Conservation (phyloP, 2,888 invertebrate genomes). For the Agriopis leucophaearia region DNA sequence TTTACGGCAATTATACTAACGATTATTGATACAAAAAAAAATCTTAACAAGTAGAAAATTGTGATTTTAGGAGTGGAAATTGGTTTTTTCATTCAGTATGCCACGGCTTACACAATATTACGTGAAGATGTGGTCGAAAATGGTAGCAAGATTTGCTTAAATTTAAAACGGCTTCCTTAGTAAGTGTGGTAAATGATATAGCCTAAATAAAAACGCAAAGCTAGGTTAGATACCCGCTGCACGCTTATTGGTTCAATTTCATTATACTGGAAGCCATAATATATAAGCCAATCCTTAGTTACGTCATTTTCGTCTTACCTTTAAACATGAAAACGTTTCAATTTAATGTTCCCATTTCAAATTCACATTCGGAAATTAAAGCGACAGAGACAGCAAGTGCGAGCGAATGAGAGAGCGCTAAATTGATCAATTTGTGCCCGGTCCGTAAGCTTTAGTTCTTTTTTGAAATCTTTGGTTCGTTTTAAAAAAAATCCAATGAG, state of each 20-base stretch:
- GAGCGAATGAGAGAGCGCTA: slow-evolving; percentile 72
- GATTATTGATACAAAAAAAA: not conserved
- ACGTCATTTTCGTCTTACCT: not conserved
- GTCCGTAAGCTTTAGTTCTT: slow-evolving; percentile 64
- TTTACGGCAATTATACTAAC: not conserved
- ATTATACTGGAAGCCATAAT: not conserved
- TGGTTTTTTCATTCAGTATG: not conserved
- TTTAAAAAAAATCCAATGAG: slow-evolving; percentile 85
- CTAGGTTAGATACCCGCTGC: not conserved
- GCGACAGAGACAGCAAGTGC: slow-evolving; percentile 60
- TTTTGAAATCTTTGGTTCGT: slow-evolving; percentile 63
- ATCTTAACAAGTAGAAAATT: not conserved
- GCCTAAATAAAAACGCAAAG: not conserved
- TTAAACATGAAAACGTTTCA: slow-evolving; percentile 7
- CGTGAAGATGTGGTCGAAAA: not conserved
- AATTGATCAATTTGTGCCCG: slow-evolving; percentile 84
- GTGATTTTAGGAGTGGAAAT: not conserved
- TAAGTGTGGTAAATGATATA: not conserved
- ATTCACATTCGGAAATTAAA: slow-evolving; percentile 62
- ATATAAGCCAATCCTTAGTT: not conserved
- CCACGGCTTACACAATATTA: not conserved
- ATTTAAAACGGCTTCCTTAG: too few species aligned
- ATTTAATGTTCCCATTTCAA: slow-evolving; percentile 60
- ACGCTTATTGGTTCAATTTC: not conserved
- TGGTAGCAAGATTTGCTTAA: not conserved